phyloP scores from a whole-genome alignment of 1,140 invertebrate genomes.

The Orussus abietinus region DNA sequence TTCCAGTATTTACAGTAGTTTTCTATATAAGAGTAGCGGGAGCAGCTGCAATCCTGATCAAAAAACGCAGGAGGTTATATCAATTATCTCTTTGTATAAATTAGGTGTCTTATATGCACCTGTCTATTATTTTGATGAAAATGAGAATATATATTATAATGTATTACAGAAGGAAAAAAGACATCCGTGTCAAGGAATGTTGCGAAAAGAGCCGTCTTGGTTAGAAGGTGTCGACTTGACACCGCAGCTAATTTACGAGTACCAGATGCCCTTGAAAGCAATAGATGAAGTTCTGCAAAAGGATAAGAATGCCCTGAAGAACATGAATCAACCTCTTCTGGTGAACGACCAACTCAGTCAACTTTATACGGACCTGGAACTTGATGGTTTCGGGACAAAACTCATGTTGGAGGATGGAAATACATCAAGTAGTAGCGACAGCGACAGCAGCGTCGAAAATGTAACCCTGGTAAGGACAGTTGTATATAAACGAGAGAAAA shows the following conservation, averaged over 20 bases:
- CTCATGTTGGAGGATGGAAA: constrained; percentile 62
- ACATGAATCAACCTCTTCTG: constrained; percentile 59
- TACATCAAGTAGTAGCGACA: constrained; percentile 60
- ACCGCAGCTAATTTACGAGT: constrained; percentile 65
- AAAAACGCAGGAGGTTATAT: constrained; percentile 20
- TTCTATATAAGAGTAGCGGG: constrained; percentile 40
- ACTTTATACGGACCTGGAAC: constrained; percentile 67
- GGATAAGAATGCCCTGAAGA: constrained; percentile 61
- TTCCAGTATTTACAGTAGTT: constrained; percentile 50
- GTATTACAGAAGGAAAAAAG: not conserved
- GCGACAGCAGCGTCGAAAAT: constrained; percentile 57
- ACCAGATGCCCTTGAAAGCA: constrained; percentile 60
- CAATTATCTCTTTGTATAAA: too few species aligned
- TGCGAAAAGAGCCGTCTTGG: constrained; percentile 59
- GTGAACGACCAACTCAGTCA: constrained; percentile 72
- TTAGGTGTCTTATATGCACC: too few species aligned
- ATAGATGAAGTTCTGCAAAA: constrained; percentile 62
- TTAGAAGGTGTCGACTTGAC: constrained; percentile 61
- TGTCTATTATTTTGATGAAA: too few species aligned
- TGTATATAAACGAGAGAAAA: too few species aligned
- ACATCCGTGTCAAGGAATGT: constrained; percentile 9
- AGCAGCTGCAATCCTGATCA: constrained; percentile 37
- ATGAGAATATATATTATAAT: too few species aligned
- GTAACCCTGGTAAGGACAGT: too few species aligned
- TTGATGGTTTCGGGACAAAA: constrained; percentile 58